phyloP scores from a whole-genome alignment of 2,797 vertebrate genomes.

The Adrianichthys oophorus region DNA sequence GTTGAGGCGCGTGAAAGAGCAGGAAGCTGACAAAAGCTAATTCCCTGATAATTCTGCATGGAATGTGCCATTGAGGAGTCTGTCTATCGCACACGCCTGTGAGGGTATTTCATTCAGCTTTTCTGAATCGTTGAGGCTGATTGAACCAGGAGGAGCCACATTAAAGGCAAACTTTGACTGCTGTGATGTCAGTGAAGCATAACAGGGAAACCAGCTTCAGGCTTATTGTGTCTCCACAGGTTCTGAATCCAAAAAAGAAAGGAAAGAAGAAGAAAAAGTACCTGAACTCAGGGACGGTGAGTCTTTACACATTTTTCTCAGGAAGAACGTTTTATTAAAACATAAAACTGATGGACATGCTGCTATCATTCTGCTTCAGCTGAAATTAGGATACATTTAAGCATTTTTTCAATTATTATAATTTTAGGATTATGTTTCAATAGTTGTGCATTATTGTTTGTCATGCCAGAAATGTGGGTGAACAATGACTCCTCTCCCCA shows the following conservation, averaged over 20 bases:
- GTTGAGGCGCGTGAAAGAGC: slow-evolving; percentile 1
- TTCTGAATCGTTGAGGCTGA: background rate
- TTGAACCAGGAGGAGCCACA: slow-evolving; percentile 6
- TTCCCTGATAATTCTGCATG: background rate
- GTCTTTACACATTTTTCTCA: slow-evolving; percentile 14
- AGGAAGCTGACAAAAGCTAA: background rate
- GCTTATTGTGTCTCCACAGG: slow-evolving; percentile 56
- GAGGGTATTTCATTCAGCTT: background rate
- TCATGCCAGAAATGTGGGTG: too few species aligned
- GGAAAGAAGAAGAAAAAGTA: slow-evolving; percentile 84
- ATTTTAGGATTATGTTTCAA: too few species aligned
- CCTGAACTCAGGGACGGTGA: slow-evolving; percentile 82
- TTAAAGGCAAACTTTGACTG: background rate
- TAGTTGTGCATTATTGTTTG: too few species aligned
- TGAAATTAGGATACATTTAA: too few species aligned
- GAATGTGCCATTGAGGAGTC: background rate
- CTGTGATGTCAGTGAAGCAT: background rate
- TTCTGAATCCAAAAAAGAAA: slow-evolving; percentile 83
- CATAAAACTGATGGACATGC: too few species aligned
- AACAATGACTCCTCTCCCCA: too few species aligned
- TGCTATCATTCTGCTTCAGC: too few species aligned
- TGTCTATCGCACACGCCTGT: background rate
- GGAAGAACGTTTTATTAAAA: background rate
- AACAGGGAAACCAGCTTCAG: background rate
- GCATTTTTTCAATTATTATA: too few species aligned